Evolutionary conservation across 2,797 vertebrate species (phyloP).

Genomic region (Pteropus rufus): DNA sequence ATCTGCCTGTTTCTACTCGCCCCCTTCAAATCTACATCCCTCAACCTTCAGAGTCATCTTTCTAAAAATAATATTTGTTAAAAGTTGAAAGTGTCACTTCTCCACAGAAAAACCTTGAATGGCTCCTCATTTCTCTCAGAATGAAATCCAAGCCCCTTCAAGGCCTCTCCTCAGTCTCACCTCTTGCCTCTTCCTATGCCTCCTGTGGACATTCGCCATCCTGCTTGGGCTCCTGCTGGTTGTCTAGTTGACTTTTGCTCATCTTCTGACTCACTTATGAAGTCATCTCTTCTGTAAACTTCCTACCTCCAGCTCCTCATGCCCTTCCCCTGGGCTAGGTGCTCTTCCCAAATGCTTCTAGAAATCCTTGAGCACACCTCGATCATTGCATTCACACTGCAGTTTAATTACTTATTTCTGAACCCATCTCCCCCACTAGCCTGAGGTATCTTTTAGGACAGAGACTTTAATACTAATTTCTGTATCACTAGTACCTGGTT

Average conservation of each 20-base stretch:
- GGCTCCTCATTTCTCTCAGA: not conserved
- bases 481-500: not conserved
- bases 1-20: not conserved
- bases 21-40: not conserved
- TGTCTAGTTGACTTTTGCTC: not conserved
- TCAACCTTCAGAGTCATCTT: not conserved
- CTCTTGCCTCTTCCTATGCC: not conserved
- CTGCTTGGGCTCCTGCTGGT: not conserved
- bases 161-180: too few species aligned
- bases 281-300: not conserved
- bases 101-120: not conserved
- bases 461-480: not conserved
- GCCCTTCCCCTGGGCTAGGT: not conserved
- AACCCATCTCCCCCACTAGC: not conserved
- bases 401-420: not conserved
- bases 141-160: not conserved
- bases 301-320: not conserved
- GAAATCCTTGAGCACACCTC: not conserved
- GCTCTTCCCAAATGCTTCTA: not conserved
- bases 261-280: not conserved
- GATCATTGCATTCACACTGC: not conserved
- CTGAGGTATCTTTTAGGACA: not conserved
- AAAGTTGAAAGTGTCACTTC: not conserved
- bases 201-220: accelerated
- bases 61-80: not conserved